A percentile compares a stretch with the other conserved stretches of the same genome.
phyloP scores from a whole-genome alignment of 2,113 vertebrate species.

The Semnornis frantzii region DNA sequence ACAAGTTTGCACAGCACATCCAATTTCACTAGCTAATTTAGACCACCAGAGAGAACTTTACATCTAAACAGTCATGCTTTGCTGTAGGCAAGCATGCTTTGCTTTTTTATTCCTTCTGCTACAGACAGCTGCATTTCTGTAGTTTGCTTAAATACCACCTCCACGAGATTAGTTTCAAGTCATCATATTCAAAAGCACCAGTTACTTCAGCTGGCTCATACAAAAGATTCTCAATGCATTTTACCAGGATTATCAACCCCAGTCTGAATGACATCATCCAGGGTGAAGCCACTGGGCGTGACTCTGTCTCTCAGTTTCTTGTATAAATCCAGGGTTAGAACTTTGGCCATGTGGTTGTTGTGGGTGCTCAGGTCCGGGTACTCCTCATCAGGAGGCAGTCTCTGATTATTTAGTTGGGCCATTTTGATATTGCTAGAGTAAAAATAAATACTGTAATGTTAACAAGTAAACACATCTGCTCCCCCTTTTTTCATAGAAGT shows the following conservation, averaged over 20 bases:
- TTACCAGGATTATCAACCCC: slow-evolving; percentile 88
- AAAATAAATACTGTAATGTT: slow-evolving; percentile 74
- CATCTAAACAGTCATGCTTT: slow-evolving; percentile 6
- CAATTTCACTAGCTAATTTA: slow-evolving; percentile 17
- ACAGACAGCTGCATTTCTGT: not conserved
- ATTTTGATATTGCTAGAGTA: slow-evolving; percentile 73
- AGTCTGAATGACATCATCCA: slow-evolving; percentile 84
- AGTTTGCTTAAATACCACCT: slow-evolving; percentile 24
- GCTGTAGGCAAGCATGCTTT: slow-evolving; percentile 21
- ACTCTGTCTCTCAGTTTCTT: slow-evolving; percentile 69
- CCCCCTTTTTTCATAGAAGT: slow-evolving; percentile 67
- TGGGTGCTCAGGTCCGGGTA: slow-evolving; percentile 78
- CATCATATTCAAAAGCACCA: slow-evolving; percentile 45
- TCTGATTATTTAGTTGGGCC: slow-evolving; percentile 76
- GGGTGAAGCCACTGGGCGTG: slow-evolving; percentile 79
- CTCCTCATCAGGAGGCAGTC: slow-evolving; percentile 75
- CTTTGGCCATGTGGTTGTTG: slow-evolving; percentile 82
- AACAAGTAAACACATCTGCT: slow-evolving; percentile 64
- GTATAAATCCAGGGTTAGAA: slow-evolving; percentile 80
- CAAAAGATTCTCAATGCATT: slow-evolving; percentile 51
- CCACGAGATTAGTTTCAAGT: slow-evolving; percentile 34
- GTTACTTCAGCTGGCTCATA: slow-evolving; percentile 53
- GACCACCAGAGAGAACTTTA: not conserved
- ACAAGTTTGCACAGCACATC: slow-evolving; percentile 33
- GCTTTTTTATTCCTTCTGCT: not conserved